Percentiles rank a stretch among this genome's conserved stretches.
Conservation (phyloP, 2,113 vertebrate species). For the Pachyramphus minor region DNA sequence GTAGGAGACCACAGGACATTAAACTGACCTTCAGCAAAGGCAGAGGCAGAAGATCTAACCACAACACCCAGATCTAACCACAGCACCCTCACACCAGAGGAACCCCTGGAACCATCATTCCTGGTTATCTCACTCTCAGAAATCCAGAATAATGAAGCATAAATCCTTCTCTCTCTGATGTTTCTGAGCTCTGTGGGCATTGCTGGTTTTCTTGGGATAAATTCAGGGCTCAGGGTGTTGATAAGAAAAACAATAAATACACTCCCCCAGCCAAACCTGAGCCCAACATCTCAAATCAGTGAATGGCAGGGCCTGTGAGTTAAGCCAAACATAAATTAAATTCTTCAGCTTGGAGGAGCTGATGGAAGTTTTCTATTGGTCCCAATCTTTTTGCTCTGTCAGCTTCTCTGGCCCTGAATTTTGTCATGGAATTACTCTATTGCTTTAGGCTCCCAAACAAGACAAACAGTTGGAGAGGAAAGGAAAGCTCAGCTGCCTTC, state of each 20-base stretch:
- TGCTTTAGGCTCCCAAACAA: constrained; percentile 43
- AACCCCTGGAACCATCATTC: background rate
- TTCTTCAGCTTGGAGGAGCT: background rate
- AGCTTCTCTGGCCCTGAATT: background rate
- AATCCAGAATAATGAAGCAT: background rate
- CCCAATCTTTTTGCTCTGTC: background rate
- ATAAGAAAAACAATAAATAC: background rate
- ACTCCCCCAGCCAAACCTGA: background rate
- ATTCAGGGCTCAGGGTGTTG: background rate
- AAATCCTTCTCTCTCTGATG: background rate
- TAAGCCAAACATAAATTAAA: background rate
- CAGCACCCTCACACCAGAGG: background rate
- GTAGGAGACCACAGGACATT: background rate
- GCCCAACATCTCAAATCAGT: background rate
- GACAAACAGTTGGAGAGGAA: constrained; percentile 24
- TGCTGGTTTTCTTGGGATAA: background rate
- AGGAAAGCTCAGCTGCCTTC: constrained; percentile 18
- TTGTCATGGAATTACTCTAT: constrained; percentile 30
- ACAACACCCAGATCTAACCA: background rate
- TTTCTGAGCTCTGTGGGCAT: background rate
- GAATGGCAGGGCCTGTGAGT: background rate
- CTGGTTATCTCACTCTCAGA: background rate
- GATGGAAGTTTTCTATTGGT: background rate
- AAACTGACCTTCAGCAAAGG: background rate
- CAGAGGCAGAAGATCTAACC: background rate